Evolutionary conservation across 2,113 vertebrate genomes (phyloP), one percentile per base, ranked within the genome.

Genomic region (Psilopogon haemacephalus): DNA sequence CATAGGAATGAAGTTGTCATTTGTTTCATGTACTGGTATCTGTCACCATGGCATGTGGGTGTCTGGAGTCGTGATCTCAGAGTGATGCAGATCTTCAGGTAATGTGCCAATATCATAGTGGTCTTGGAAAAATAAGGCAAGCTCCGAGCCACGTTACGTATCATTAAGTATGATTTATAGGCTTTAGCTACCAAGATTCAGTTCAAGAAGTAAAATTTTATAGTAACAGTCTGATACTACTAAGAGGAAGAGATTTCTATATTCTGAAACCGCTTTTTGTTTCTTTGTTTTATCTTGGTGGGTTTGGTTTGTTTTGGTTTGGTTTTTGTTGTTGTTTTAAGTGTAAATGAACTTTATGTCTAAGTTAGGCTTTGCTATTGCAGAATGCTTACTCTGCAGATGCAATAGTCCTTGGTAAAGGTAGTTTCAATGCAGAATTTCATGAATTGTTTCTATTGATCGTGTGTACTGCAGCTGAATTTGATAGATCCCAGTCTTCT

Each of bases 11-110:
- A 27, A 50, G 74, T 67, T 92, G 77, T 76, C 67, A 30, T 86
- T 95, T 88, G 67, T 95, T 91, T 95, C 84, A 87, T 79, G 33
- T 9, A 17, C 14, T 89, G 59, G 64, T 96, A 52, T 79, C 81
- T 93, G 28, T 90, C 54, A 76, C 86, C 46, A 72, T 35, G 52
- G 74, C 63, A 73, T 84, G 71, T 75, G 89, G 90, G 67, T 92
- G 92, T 93, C 84, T 94, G 88, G 82, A 94, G n/a, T 84, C 14
- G 55, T 96, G 95, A 96, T 84, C 84, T 95, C 90, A 95, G 67
- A 85, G 44, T 92, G 94, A 95, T 92, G 89, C 46, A 92, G 90
- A 52, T 87, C 58, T 78, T 90, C 73, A 93, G 84, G 81, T 96
- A 77, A 79, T 69, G 15, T 76, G 90, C 89, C 89, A 96, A 0